Evolutionary conservation across 2,797 vertebrate genomes (phyloP).

Genomic region (Leptodactylus fallax): DNA sequence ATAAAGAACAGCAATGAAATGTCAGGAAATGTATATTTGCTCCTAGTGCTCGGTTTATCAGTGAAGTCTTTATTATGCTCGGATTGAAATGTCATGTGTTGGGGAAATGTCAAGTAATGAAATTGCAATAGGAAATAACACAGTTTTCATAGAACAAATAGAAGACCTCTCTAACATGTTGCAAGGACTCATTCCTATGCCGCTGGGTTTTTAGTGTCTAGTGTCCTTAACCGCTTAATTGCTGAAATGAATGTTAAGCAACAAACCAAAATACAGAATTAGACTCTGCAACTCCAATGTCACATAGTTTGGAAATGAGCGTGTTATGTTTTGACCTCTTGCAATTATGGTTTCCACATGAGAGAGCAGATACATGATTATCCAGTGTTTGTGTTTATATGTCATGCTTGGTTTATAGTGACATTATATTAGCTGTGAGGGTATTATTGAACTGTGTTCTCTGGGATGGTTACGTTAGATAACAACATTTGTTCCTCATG

Average conservation of each 20-base stretch:
- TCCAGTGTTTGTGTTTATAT: constrained; percentile 52
- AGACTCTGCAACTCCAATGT: not conserved
- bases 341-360: constrained; percentile 51
- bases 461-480: constrained; percentile 4
- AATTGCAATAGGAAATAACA: constrained; percentile 47
- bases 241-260: not conserved
- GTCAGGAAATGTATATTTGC: constrained; percentile 52
- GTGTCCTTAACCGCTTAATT: not conserved
- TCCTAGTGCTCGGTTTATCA: constrained; percentile 38
- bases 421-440: constrained; percentile 37
- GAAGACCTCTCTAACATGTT: not conserved
- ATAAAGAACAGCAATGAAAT: constrained; percentile 26
- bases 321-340: constrained; percentile 26
- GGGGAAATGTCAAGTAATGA: constrained; percentile 52
- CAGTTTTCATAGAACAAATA: constrained; percentile 35
- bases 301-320: not conserved
- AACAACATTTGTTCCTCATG: constrained; percentile 21
- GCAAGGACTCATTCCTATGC: not conserved
- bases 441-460: constrained; percentile 31
- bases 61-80: constrained; percentile 43
- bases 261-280: not conserved
- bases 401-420: constrained; percentile 40
- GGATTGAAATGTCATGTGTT: constrained; percentile 55
- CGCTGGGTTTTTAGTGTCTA: constrained; percentile 11
- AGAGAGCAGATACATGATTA: constrained; percentile 46